Percentiles rank a stretch among this genome's conserved stretches.
These are phyloP conservation scores for Orchesella flavescens DNA, from an alignment of 2,888 invertebrate genomes.

Conservation along the genomic window DNA sequence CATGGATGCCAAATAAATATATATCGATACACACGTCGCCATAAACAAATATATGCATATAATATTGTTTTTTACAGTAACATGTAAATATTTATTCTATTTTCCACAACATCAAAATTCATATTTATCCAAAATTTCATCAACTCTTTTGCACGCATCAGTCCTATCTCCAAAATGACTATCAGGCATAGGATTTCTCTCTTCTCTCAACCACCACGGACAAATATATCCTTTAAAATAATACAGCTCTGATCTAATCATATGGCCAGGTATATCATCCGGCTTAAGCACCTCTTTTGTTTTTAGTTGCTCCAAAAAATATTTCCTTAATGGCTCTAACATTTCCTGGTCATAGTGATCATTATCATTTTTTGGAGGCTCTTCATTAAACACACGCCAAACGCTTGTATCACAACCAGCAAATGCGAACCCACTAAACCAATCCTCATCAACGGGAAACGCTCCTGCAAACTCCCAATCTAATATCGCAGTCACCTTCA, in stretches of 20 bases:
- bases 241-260: slow-evolving; percentile 42
- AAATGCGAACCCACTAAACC: slow-evolving; percentile 46
- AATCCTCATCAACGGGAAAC: slow-evolving; percentile 54
- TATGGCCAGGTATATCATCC: slow-evolving; percentile 41
- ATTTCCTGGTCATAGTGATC: slow-evolving; percentile 5
- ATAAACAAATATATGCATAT: slow-evolving; percentile 1
- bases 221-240: slow-evolving; percentile 53
- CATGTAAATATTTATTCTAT: neutral
- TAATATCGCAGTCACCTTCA: slow-evolving; percentile 23
- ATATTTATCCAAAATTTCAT: slow-evolving; percentile 34
- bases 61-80: neutral
- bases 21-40: neutral
- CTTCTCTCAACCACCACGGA: slow-evolving; percentile 49
- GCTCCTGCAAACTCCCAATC: slow-evolving; percentile 58
- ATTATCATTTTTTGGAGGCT: neutral
- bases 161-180: slow-evolving; percentile 24
- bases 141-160: slow-evolving; percentile 35
- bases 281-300: slow-evolving; percentile 27
- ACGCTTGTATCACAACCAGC: slow-evolving; percentile 34
- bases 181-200: slow-evolving; percentile 33
- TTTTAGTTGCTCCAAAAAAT: slow-evolving; percentile 25
- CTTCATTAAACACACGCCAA: slow-evolving; percentile 36
- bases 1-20: neutral
- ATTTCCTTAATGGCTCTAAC: neutral
- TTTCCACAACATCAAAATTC: slow-evolving; percentile 23